Evolutionary conservation across 2,113 vertebrate species (phyloP).

Genomic region (Toxostoma redivivum): DNA sequence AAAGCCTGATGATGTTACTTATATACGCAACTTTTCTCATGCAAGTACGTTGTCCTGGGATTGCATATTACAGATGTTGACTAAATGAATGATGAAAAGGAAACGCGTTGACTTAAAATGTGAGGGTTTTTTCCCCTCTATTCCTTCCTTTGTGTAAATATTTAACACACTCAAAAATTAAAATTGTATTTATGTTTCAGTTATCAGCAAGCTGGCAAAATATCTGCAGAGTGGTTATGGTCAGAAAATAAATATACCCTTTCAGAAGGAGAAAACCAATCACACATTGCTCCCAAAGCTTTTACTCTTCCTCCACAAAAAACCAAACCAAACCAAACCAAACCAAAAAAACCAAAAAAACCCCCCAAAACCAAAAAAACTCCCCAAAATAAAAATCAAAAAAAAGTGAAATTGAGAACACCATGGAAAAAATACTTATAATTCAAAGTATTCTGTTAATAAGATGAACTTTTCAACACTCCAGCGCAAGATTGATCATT

Average conservation of each 20-base stretch:
- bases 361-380: neutral
- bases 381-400: too few species aligned
- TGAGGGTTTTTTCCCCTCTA: fast-evolving
- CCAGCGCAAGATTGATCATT: neutral
- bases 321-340: too few species aligned
- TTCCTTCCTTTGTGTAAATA: neutral
- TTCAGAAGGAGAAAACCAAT: neutral
- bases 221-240: neutral
- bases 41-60: neutral
- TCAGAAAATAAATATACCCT: neutral
- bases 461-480: neutral
- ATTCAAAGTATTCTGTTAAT: neutral
- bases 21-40: neutral
- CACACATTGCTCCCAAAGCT: neutral
- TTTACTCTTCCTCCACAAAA: neutral
- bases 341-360: too few species aligned
- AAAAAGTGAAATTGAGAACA: neutral
- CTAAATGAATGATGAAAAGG: neutral
- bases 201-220: neutral
- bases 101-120: neutral
- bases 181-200: neutral
- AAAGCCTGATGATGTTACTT: neutral
- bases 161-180: neutral
- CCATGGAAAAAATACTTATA: neutral
- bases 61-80: neutral